Percentiles rank a stretch among this genome's conserved stretches.
phyloP scores from a whole-genome alignment of 1,140 invertebrate species.

The Battus philenor region DNA sequence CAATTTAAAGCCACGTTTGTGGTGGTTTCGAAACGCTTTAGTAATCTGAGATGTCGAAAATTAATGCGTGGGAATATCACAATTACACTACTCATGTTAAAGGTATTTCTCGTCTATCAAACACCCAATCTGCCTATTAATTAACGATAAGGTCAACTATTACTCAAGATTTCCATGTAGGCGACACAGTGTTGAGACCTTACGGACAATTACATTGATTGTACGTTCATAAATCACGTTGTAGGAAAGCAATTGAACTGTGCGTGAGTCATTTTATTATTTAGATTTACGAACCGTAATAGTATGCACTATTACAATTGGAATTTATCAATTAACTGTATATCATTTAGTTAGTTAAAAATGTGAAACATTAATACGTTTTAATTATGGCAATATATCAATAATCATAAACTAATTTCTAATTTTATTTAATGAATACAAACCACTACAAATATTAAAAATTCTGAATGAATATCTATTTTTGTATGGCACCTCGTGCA shows the following conservation, averaged over 20 bases:
- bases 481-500: no score
- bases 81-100: conserved; percentile 9
- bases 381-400: no score
- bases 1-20: no score
- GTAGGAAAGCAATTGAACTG: conserved; percentile 6
- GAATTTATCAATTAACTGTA: no score
- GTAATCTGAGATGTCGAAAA: background rate
- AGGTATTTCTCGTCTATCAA: conserved; percentile 11
- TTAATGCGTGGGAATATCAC: conserved; percentile 8
- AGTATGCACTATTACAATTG: no score
- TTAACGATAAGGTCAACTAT: conserved; percentile 10
- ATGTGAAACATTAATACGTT: no score
- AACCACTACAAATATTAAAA: no score
- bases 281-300: conserved; percentile 1
- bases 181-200: conserved; percentile 1
- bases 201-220: conserved; percentile 6
- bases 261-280: conserved; percentile 7
- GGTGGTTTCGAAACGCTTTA: background rate
- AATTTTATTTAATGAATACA: no score
- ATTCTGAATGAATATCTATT: no score
- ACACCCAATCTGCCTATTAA: conserved; percentile 2
- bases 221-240: conserved; percentile 7
- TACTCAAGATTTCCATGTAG: conserved; percentile 7
- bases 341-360: no score
- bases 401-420: no score